phyloP scores from a whole-genome alignment of 1,140 invertebrate species.

The Bilobella aurantiaca region DNA sequence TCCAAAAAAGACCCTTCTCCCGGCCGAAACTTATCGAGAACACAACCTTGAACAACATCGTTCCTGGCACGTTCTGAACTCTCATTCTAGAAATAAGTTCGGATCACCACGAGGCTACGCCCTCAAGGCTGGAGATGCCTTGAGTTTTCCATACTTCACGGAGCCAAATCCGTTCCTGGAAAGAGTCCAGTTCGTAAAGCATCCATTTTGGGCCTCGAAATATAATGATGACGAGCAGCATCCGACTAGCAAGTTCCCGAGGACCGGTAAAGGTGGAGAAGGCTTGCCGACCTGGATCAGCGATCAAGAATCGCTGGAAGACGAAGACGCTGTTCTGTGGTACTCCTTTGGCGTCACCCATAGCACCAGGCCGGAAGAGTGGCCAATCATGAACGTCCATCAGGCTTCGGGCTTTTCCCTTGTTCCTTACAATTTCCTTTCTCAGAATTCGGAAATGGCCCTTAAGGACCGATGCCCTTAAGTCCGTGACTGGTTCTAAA shows the following conservation, averaged over 20 bases:
- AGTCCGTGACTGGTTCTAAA: no score
- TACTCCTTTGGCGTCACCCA: neutral
- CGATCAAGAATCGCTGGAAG: neutral
- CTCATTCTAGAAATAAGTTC: neutral
- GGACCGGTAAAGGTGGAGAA: neutral
- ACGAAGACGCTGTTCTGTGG: neutral
- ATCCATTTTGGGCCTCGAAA: neutral
- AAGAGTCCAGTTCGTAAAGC: neutral
- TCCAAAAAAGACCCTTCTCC: neutral
- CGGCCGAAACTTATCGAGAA: neutral
- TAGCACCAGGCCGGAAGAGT: neutral
- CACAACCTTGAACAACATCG: neutral
- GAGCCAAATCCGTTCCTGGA: neutral
- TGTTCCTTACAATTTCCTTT: neutral
- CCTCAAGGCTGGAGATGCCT: neutral
- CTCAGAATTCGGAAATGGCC: neutral
- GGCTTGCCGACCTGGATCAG: neutral
- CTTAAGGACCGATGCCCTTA: conserved; percentile 42
- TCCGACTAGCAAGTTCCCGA: neutral
- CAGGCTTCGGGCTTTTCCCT: neutral
- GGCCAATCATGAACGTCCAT: conserved; percentile 1
- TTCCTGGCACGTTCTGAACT: neutral
- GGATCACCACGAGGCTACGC: neutral
- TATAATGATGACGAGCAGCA: neutral
- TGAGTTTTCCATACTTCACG: neutral